Evolutionary conservation across 1,140 invertebrate genomes (phyloP).

Genomic region (Lepeophtheirus salmonis): DNA sequence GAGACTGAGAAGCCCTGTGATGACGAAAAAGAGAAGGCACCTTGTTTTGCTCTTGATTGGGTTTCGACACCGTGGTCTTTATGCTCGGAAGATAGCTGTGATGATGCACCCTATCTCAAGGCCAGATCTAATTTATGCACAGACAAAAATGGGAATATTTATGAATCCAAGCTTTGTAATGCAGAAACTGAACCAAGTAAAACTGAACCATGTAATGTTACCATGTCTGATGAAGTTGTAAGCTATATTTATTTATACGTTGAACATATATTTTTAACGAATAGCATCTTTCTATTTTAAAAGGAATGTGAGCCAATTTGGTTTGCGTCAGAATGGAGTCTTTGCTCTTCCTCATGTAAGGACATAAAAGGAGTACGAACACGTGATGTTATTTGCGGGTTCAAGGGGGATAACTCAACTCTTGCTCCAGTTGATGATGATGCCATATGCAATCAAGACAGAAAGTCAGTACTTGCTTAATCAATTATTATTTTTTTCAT

Average conservation of each 20-base stretch:
- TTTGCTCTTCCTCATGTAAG: conserved; percentile 14
- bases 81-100: conserved; percentile 2
- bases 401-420: conserved; percentile 37
- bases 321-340: conserved; percentile 16
- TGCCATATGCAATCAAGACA: conserved; percentile 42
- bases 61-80: background rate
- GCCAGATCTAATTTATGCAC: background rate
- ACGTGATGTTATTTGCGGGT: conserved; percentile 61
- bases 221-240: background rate
- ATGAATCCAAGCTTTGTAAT: background rate
- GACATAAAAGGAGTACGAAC: conserved; percentile 52
- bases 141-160: conserved; percentile 6
- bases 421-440: conserved; percentile 47
- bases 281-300: background rate
- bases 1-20: conserved; percentile 12
- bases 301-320: conserved; percentile 2
- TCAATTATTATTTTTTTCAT: background rate
- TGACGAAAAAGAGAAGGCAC: conserved; percentile 1
- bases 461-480: conserved; percentile 37
- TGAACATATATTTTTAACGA: background rate
- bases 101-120: background rate
- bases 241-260: background rate
- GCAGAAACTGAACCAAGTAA: background rate
- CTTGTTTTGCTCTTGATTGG: conserved; percentile 11
- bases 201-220: background rate